Conservation (phyloP, 2,888 invertebrate species). For the Eristalis pertinax region DNA sequence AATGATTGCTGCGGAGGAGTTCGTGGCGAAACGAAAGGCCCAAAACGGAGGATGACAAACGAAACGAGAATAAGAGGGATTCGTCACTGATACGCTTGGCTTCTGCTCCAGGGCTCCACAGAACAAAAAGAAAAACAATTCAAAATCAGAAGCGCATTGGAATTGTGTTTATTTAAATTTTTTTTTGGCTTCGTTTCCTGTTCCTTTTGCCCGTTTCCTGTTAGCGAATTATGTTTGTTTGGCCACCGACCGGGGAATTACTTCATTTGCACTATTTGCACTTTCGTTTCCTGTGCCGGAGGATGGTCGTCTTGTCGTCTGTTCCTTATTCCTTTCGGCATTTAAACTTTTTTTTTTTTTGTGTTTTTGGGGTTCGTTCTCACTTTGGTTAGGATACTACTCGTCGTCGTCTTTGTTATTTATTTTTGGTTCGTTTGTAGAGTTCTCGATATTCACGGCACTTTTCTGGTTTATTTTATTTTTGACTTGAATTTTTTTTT, state of each 20-base stretch:
- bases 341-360: slow-evolving; percentile 41
- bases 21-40: slow-evolving; percentile 49
- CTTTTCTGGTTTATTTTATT: slow-evolving; percentile 40
- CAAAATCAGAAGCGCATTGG: slow-evolving; percentile 74
- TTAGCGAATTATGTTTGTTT: slow-evolving; percentile 38
- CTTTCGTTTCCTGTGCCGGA: slow-evolving; percentile 50
- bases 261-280: slow-evolving; percentile 61
- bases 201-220: not conserved
- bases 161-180: slow-evolving; percentile 12
- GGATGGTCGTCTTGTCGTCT: slow-evolving; percentile 12
- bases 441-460: slow-evolving; percentile 4
- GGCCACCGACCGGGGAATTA: slow-evolving; percentile 70
- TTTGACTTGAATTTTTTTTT: not conserved
- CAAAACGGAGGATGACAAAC: slow-evolving; percentile 57
- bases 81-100: slow-evolving; percentile 63
- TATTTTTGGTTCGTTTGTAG: not conserved
- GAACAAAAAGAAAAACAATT: slow-evolving; percentile 7
- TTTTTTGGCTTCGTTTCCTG: not conserved
- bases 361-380: slow-evolving; percentile 6
- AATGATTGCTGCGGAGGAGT: slow-evolving; percentile 25
- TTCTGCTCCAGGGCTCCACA: slow-evolving; percentile 72
- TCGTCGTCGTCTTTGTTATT: slow-evolving; percentile 34
- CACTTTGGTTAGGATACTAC: slow-evolving; percentile 15
- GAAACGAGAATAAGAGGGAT: slow-evolving; percentile 65
- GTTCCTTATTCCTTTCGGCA: slow-evolving; percentile 64